Evolutionary conservation across 2,113 vertebrate genomes (phyloP).

Genomic region (Bostrychus sinensis): DNA sequence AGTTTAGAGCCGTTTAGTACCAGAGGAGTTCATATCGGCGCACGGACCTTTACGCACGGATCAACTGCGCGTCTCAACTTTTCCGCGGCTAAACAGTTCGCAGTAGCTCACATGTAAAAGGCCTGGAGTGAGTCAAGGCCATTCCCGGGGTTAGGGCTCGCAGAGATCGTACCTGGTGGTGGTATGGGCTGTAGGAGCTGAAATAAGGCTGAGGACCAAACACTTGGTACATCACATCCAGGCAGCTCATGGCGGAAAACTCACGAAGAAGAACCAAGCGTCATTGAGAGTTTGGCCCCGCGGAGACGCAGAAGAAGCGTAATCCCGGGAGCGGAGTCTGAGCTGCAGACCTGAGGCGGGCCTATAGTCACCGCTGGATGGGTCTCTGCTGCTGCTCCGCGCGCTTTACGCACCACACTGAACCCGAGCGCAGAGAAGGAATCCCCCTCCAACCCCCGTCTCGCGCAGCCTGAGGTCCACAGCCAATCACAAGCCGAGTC

Average conservation of each 20-base stretch:
- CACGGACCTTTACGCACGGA: too few relatives aligned
- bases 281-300: conserved; percentile 65
- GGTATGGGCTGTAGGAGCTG: conserved; percentile 87
- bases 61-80: too few relatives aligned
- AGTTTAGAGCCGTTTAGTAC: too few relatives aligned
- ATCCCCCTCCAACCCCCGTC: conserved; percentile 8
- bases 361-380: not conserved
- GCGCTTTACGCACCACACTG: conserved; percentile 53
- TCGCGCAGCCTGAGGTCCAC: conserved; percentile 18
- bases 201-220: conserved; percentile 94
- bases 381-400: conserved; percentile 24
- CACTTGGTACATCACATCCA: conserved; percentile 99
- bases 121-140: too few relatives aligned
- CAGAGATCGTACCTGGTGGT: conserved; percentile 85
- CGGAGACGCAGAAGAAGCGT: conserved; percentile 16
- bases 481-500: conserved; percentile 55
- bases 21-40: too few relatives aligned
- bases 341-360: not conserved
- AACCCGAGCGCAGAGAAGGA: conserved; percentile 7
- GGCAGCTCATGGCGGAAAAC: conserved; percentile 93
- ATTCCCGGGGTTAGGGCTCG: too few relatives aligned
- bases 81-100: not conserved
- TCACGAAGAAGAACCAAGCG: conserved; percentile 73
- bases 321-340: conserved; percentile 25
- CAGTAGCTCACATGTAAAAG: not conserved